phyloP scores from a whole-genome alignment of 2,797 vertebrate species.

The Vespertilio murinus region DNA sequence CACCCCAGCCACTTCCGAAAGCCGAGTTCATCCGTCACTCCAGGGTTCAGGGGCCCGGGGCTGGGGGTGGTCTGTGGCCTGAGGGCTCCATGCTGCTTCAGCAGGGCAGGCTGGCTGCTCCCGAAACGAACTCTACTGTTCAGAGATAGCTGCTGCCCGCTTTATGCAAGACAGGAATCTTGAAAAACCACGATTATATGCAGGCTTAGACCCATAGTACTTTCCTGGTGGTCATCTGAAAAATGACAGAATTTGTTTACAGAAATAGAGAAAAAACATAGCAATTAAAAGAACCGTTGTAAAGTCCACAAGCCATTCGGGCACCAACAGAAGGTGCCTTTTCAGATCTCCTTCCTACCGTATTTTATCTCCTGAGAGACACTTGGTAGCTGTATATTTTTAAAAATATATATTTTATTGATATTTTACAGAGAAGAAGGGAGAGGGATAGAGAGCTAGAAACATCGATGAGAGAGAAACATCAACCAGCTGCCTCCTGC shows the following conservation, averaged over 20 bases:
- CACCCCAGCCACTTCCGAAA: neutral
- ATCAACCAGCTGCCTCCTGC: too few species aligned
- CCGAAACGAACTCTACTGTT: neutral
- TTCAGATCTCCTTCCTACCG: neutral
- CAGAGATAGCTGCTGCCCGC: neutral
- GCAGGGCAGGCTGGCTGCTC: neutral
- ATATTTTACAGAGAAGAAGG: too few species aligned
- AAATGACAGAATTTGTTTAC: neutral
- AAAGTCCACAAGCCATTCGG: neutral
- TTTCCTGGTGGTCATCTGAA: neutral
- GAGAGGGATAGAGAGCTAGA: too few species aligned
- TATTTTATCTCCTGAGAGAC: neutral
- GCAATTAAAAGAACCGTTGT: neutral
- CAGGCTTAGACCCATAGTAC: neutral
- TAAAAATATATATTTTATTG: too few species aligned
- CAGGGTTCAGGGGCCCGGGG: neutral
- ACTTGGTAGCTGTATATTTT: neutral
- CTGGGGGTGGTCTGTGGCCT: neutral
- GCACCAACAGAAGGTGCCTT: neutral
- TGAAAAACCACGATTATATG: neutral
- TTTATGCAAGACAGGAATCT: neutral
- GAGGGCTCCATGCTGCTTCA: neutral
- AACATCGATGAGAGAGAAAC: too few species aligned
- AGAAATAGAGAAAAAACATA: constrained; percentile 32
- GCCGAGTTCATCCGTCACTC: neutral